Conservation (phyloP, 2,113 vertebrate genomes). For the Pipa parva region DNA sequence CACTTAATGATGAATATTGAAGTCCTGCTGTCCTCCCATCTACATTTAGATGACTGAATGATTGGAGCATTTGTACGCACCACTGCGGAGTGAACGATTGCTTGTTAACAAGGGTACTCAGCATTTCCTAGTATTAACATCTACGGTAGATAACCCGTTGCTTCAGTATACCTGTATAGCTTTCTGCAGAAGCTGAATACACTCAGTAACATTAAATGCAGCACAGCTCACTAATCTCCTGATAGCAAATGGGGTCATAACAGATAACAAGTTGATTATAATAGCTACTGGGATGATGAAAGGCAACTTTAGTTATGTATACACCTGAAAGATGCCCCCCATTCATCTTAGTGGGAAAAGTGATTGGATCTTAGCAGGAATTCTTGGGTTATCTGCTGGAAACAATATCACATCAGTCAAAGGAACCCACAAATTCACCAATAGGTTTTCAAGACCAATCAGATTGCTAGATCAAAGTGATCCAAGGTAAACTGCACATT, state of each 20-base stretch:
- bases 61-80: background rate
- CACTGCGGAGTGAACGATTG: background rate
- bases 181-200: background rate
- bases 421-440: too few relatives aligned
- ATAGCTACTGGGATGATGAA: too few relatives aligned
- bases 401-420: too few relatives aligned
- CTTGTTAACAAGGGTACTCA: slow-evolving; percentile 9
- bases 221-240: background rate
- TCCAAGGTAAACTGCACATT: too few relatives aligned
- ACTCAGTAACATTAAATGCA: too few relatives aligned
- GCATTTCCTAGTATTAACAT: background rate
- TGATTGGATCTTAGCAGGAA: too few relatives aligned
- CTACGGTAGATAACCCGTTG: background rate
- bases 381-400: too few relatives aligned
- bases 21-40: slow-evolving; percentile 5
- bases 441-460: too few relatives aligned
- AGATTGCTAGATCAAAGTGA: too few relatives aligned
- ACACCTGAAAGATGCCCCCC: too few relatives aligned
- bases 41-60: slow-evolving; percentile 1
- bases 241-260: background rate
- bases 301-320: too few relatives aligned
- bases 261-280: background rate
- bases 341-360: too few relatives aligned
- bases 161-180: background rate
- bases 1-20: background rate